These are phyloP conservation scores for Hydrolagus affinis DNA, from an alignment of 2,113 vertebrate species.

Conservation along the genomic window DNA sequence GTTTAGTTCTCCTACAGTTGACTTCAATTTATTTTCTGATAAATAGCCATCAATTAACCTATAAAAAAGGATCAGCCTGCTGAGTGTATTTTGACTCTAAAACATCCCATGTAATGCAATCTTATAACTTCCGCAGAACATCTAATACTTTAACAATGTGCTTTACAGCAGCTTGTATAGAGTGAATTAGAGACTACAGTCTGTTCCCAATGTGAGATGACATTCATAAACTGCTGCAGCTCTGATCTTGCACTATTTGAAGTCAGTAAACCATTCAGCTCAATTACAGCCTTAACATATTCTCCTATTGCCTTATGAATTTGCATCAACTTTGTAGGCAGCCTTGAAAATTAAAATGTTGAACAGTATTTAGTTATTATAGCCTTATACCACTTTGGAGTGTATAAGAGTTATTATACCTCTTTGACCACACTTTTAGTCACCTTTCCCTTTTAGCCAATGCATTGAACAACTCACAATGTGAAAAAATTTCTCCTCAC, in stretches of 20 bases:
- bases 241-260: neutral
- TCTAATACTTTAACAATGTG: neutral
- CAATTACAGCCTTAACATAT: neutral
- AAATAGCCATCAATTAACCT: neutral
- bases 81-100: neutral
- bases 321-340: neutral
- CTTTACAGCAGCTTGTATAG: neutral
- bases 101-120: neutral
- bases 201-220: neutral
- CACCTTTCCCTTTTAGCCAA: too few species aligned
- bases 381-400: too few species aligned
- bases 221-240: neutral
- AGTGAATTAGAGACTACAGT: neutral
- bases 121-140: neutral
- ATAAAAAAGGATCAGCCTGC: neutral
- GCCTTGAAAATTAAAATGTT: neutral
- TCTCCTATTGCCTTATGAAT: neutral
- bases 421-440: too few species aligned
- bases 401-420: neutral
- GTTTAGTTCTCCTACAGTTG: too few species aligned
- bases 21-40: neutral
- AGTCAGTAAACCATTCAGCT: neutral
- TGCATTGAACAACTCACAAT: too few species aligned
- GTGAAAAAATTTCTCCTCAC: too few species aligned
- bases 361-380: neutral